Percentiles rank a stretch among this genome's conserved stretches.
Conservation (phyloP, 2,113 vertebrate genomes). For the Coracopsis vasa region DNA sequence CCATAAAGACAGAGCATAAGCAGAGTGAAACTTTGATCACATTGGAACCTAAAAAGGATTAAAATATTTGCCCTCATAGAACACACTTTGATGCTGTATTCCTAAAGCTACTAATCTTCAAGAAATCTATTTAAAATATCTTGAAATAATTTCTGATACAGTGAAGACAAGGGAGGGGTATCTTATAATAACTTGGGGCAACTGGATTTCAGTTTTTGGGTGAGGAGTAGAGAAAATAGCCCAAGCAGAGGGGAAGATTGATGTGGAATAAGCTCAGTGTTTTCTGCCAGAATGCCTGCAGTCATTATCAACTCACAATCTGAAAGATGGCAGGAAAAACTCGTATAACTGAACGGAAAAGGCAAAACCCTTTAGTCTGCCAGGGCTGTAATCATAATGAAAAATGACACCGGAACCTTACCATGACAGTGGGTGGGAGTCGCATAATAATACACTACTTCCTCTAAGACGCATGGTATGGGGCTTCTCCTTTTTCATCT, state of each 20-base stretch:
- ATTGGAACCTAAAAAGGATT: background rate
- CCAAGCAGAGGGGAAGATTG: background rate
- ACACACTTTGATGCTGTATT: background rate
- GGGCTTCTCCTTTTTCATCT: conserved; percentile 3
- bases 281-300: background rate
- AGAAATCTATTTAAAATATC: background rate
- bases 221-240: background rate
- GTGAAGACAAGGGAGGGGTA: background rate
- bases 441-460: background rate
- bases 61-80: background rate
- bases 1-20: background rate
- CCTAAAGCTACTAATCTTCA: background rate
- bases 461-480: background rate
- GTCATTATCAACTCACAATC: background rate
- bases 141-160: background rate
- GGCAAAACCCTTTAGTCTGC: background rate
- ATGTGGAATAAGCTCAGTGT: background rate
- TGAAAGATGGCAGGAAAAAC: background rate
- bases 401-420: background rate
- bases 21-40: background rate
- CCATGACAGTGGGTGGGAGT: background rate
- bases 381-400: background rate
- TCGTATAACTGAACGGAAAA: background rate
- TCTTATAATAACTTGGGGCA: background rate
- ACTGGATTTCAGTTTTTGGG: background rate